Conservation (phyloP, 1,140 invertebrate genomes). For the Oreohelix idahoensis region DNA sequence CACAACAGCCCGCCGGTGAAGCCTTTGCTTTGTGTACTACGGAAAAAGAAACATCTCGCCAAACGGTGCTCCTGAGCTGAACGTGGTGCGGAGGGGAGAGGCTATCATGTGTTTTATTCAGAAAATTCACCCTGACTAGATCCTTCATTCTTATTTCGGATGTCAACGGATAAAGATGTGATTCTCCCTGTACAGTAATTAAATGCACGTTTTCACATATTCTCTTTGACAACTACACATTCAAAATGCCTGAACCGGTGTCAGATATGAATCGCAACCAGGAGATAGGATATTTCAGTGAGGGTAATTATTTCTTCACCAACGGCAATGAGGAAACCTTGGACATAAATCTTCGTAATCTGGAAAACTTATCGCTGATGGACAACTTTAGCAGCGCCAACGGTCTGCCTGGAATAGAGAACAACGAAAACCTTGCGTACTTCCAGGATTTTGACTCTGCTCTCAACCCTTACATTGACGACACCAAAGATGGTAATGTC, state of each 20-base stretch:
- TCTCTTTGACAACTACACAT: neutral
- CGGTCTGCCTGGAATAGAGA: conserved; percentile 21
- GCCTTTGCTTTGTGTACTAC: no score
- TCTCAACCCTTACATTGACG: conserved; percentile 21
- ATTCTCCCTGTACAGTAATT: no score
- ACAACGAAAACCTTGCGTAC: conserved; percentile 32
- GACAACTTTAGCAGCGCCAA: conserved; percentile 27
- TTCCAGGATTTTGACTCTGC: conserved; percentile 31
- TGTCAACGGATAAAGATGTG: no score
- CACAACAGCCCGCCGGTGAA: no score
- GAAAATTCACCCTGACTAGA: no score
- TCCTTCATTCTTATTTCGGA: no score
- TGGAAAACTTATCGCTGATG: conserved; percentile 30
- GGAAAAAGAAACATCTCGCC: no score
- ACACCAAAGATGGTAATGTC: conserved; percentile 86
- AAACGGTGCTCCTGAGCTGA: no score
- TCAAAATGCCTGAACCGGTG: conserved; percentile 36
- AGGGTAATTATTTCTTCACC: conserved; percentile 24
- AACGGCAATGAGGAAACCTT: conserved; percentile 22
- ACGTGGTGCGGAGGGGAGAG: no score
- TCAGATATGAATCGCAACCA: conserved; percentile 34
- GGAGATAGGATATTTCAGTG: conserved; percentile 24
- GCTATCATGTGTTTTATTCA: no score
- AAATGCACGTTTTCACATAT: neutral
- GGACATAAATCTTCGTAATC: conserved; percentile 27